phyloP scores from a whole-genome alignment of 1,140 invertebrate genomes.

The Bradysia coprophila region DNA sequence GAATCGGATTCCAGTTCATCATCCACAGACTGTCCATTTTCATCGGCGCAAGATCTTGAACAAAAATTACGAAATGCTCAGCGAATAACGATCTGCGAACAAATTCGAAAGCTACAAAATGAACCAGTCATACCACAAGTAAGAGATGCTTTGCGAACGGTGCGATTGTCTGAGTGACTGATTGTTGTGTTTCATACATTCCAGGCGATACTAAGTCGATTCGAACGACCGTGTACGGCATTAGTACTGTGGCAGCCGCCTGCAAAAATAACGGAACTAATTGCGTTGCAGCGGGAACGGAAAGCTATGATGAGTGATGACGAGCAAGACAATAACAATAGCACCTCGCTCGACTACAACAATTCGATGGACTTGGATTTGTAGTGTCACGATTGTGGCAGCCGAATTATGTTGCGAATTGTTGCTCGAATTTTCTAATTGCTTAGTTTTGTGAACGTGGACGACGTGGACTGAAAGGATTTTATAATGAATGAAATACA shows the following conservation, averaged over 20 bases:
- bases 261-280: constrained; percentile 27
- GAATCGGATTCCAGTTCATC: background rate
- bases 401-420: too few species aligned
- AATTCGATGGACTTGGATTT: background rate
- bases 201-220: constrained; percentile 15
- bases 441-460: too few species aligned
- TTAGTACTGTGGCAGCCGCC: constrained; percentile 57
- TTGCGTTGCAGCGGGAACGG: too few species aligned
- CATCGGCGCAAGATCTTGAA: constrained; percentile 23
- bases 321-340: constrained; percentile 6
- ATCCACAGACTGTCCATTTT: constrained; percentile 8
- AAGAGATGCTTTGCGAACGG: too few species aligned
- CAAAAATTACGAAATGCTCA: constrained; percentile 31
- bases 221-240: constrained; percentile 53
- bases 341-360: background rate
- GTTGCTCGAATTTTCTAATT: too few species aligned
- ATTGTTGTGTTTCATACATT: too few species aligned
- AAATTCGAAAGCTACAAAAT: constrained; percentile 38
- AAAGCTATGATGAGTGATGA: constrained; percentile 18
- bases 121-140: constrained; percentile 23
- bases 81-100: constrained; percentile 44
- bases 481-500: too few species aligned
- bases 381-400: too few species aligned
- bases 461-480: too few species aligned
- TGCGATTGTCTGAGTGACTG: too few species aligned